Evolutionary conservation across 2,888 invertebrate species (phyloP).

Genomic region (Drosophila barbarae): DNA sequence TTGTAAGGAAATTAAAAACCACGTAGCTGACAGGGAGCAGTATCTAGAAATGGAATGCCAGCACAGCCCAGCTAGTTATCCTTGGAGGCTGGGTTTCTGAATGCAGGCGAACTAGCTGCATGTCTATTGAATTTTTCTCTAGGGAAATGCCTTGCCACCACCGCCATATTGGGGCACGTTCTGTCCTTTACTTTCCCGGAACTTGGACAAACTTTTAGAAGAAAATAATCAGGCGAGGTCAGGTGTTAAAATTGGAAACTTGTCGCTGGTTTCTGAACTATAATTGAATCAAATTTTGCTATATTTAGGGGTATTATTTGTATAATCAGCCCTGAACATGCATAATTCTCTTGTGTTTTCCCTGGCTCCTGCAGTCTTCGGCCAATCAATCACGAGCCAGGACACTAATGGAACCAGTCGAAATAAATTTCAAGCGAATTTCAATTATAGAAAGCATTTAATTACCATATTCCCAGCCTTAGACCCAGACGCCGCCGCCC

Average conservation of each 20-base stretch:
- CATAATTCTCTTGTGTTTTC: neutral
- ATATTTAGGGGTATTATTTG: neutral
- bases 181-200: neutral
- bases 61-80: neutral
- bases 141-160: neutral
- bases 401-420: constrained; percentile 10
- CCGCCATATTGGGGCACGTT: constrained; percentile 1
- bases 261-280: neutral
- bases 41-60: neutral
- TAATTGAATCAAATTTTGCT: too few relatives aligned
- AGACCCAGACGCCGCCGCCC: neutral
- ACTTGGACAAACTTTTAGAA: neutral
- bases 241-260: constrained; percentile 7
- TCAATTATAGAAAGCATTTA: constrained; percentile 67
- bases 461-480: constrained; percentile 46
- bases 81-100: neutral
- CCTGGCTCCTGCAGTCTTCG: neutral
- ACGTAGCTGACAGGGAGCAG: constrained; percentile 1
- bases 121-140: constrained; percentile 3
- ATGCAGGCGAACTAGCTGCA: constrained; percentile 9
- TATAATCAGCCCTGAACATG: neutral
- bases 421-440: constrained; percentile 41
- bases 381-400: constrained; percentile 15
- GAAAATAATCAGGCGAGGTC: neutral
- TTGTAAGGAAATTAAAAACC: constrained; percentile 27